Percentiles rank a stretch among this genome's conserved stretches.
phyloP scores from a whole-genome alignment of 2,113 vertebrate genomes.

The Brevimyrus niger region DNA sequence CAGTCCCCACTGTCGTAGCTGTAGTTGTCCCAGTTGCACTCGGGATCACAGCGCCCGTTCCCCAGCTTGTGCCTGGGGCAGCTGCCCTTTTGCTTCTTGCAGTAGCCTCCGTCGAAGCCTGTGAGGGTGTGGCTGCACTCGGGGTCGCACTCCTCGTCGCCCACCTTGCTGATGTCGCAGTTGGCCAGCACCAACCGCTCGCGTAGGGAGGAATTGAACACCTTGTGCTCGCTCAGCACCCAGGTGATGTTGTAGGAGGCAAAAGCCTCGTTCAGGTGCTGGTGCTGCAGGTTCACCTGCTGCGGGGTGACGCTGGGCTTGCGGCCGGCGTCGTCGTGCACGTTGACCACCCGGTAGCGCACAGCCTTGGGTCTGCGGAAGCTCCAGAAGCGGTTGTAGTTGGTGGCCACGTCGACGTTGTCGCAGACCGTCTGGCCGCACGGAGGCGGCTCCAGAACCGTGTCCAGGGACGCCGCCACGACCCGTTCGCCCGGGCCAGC shows the following conservation, averaged over 20 bases:
- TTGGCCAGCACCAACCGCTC: slow-evolving; percentile 86
- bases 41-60: slow-evolving; percentile 84
- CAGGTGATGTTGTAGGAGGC: slow-evolving; percentile 88
- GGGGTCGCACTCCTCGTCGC: slow-evolving; percentile 77
- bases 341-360: slow-evolving; percentile 86
- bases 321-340: slow-evolving; percentile 66
- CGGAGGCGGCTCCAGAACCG: slow-evolving; percentile 75
- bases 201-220: slow-evolving; percentile 82
- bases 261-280: slow-evolving; percentile 83
- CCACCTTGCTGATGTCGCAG: slow-evolving; percentile 92
- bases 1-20: slow-evolving; percentile 88
- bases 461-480: slow-evolving; percentile 72
- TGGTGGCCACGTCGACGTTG: slow-evolving; percentile 77
- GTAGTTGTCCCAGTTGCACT: slow-evolving; percentile 87
- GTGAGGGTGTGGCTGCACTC: slow-evolving; percentile 95
- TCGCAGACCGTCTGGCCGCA: slow-evolving; percentile 94
- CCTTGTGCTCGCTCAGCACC: slow-evolving; percentile 84
- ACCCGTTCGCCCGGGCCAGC: slow-evolving; percentile 51
- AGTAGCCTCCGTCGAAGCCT: slow-evolving; percentile 83
- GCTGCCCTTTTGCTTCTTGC: slow-evolving; percentile 60
- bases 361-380: slow-evolving; percentile 82
- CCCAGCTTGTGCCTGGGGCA: slow-evolving; percentile 74
- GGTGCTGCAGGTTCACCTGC: slow-evolving; percentile 92
- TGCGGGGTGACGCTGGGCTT: slow-evolving; percentile 81
- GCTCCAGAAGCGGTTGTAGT: slow-evolving; percentile 80